These are phyloP conservation scores for Limnephilus marmoratus DNA, from an alignment of 2,888 invertebrate genomes.

Conservation along the genomic window DNA sequence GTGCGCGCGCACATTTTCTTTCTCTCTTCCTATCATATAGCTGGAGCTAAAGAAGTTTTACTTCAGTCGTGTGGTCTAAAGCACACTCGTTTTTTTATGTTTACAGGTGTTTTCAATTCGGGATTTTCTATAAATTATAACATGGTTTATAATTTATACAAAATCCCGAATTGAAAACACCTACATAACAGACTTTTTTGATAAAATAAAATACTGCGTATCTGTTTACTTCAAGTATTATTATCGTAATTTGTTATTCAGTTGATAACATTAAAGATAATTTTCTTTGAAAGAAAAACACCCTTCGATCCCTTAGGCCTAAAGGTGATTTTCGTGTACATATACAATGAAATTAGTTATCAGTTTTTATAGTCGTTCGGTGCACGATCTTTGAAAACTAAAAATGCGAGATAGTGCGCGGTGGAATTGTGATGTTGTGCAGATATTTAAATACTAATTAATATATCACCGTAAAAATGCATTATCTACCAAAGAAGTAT, in stretches of 20 bases:
- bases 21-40: too few relatives aligned
- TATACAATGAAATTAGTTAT: not conserved
- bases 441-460: slow-evolving; percentile 19
- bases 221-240: not conserved
- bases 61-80: too few relatives aligned
- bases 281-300: not conserved
- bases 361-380: slow-evolving; percentile 10
- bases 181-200: not conserved
- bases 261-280: not conserved
- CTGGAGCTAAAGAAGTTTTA: too few relatives aligned
- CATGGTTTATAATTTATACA: too few relatives aligned
- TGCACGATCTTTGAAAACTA: slow-evolving; percentile 10
- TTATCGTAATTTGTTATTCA: not conserved
- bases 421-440: slow-evolving; percentile 23
- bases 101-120: too few relatives aligned
- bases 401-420: slow-evolving; percentile 46
- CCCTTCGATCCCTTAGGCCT: not conserved
- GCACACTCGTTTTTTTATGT: too few relatives aligned
- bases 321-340: slow-evolving; percentile 19
- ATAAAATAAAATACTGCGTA: not conserved
- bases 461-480: not conserved
- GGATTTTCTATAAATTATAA: not conserved
- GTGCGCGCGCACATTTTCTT: too few relatives aligned
- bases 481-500: not conserved
- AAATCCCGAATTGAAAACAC: too few relatives aligned